Base-by-base conservation (phyloP, 1,140 invertebrate species). In the Hycleus phaleratus region DNA sequence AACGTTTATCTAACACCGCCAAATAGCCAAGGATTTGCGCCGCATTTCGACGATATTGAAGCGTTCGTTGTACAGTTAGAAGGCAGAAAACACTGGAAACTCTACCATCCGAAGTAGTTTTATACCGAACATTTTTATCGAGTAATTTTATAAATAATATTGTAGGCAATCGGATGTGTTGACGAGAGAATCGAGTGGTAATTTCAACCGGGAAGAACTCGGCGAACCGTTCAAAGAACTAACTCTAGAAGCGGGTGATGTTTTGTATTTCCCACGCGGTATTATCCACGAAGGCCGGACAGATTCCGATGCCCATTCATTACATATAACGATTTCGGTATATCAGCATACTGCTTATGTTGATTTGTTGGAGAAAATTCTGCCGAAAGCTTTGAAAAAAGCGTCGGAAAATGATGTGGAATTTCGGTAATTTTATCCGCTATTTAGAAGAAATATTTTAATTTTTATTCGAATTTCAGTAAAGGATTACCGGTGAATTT, bases 31-130 rank as follows among this genome's bases (percentile, higher is more conserved):
- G 95, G 96, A 0, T 98, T 98, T 81, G 95, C 96, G 2, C 95
- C 96, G 0, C 95, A 98, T 77, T 98, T 89, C 75, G 96, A 99
- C 79, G 96, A 99, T 69, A 98, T 98, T 65, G 97, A 99, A 79
- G 96, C 95, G 10, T 98, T 99, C 74, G 85, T 99, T 54, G 70
- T 99, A 40, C 97, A 99, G 78, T 74, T 97, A 5, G 96, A 98
- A 78, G 97, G 97, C 0, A 87, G 87, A 66, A 98, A 99, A 75
- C 81, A 86, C 59, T 99, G 96, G 96, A 86, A 84, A 66, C 72
- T 99, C 3, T 98, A 98, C 72, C 82, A 81, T 61, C 90, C 93
- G 26, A 74, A 78, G 73, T 82, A 72, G 47, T 46, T 9, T 24
- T 24, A 26, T 12, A 54, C 25, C 25, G 24, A 9, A 49, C 10